These are phyloP conservation scores for Dolichotis patagonum DNA, from an alignment of 2,113 vertebrate genomes.

Conservation along the genomic window DNA sequence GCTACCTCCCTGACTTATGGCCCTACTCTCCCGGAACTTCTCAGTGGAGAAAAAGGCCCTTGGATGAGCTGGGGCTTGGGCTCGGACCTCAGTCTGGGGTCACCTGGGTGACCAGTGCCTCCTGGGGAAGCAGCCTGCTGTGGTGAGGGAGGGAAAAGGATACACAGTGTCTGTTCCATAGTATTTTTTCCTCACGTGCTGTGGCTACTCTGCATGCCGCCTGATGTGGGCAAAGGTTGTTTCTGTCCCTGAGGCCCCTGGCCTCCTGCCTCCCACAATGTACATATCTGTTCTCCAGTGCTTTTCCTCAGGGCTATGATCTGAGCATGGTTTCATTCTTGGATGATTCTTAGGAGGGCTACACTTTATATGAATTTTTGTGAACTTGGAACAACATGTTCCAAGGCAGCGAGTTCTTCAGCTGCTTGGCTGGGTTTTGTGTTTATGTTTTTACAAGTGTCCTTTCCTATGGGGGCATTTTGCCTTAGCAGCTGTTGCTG, in stretches of 20 bases:
- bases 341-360: neutral
- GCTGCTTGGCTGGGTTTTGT: slow-evolving; percentile 25
- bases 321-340: neutral
- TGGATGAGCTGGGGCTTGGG: neutral
- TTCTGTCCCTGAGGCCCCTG: slow-evolving; percentile 47
- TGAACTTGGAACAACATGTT: neutral
- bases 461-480: slow-evolving; percentile 68
- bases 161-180: slow-evolving; percentile 14
- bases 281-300: neutral
- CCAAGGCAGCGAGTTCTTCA: neutral
- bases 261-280: neutral
- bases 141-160: slow-evolving; percentile 67
- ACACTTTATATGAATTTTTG: neutral
- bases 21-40: neutral
- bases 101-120: slow-evolving; percentile 52
- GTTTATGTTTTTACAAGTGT: slow-evolving; percentile 32
- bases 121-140: slow-evolving; percentile 50
- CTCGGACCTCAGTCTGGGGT: neutral
- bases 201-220: slow-evolving; percentile 21
- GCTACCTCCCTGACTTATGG: neutral
- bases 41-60: neutral
- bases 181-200: slow-evolving; percentile 55
- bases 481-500: slow-evolving; percentile 74
- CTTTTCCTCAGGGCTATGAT: neutral
- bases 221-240: slow-evolving; percentile 49